Evolutionary conservation across 2,888 invertebrate genomes (phyloP).

Genomic region (Lagria hirta): DNA sequence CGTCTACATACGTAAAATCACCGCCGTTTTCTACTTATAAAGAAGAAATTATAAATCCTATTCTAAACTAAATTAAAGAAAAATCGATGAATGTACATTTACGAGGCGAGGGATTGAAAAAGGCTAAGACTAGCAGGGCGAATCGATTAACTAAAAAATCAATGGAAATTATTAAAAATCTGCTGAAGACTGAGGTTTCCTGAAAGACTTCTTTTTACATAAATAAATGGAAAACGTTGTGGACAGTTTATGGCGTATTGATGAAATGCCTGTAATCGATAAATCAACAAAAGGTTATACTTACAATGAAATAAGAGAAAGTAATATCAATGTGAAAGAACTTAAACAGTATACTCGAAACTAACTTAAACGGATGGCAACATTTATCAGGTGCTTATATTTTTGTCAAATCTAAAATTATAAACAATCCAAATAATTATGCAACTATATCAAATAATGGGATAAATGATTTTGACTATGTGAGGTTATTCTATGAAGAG

Average conservation of each 20-base stretch:
- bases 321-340: slow-evolving; percentile 4
- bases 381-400: slow-evolving; percentile 1
- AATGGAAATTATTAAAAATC: too few species aligned
- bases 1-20: too few species aligned
- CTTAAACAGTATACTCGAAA: slow-evolving; percentile 2
- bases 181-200: too few species aligned
- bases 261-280: slow-evolving; percentile 9
- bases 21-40: too few species aligned
- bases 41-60: too few species aligned
- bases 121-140: too few species aligned
- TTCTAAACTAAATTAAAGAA: too few species aligned
- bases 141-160: too few species aligned
- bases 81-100: too few species aligned
- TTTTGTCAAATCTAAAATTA: slow-evolving; percentile 1
- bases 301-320: slow-evolving; percentile 9
- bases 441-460: slow-evolving; percentile 22
- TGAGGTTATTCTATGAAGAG: slow-evolving; percentile 1
- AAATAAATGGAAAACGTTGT: slow-evolving; percentile 5
- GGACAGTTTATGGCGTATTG: slow-evolving; percentile 6
- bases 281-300: slow-evolving; percentile 8
- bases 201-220: slow-evolving; percentile 7
- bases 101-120: too few species aligned
- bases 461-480: slow-evolving; percentile 24
- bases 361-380: background rate
- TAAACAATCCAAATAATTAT: slow-evolving; percentile 11